Evolutionary conservation across 2,113 vertebrate species (phyloP), one percentile per base, ranked within the genome.

Genomic region (Sylvia atricapilla): DNA sequence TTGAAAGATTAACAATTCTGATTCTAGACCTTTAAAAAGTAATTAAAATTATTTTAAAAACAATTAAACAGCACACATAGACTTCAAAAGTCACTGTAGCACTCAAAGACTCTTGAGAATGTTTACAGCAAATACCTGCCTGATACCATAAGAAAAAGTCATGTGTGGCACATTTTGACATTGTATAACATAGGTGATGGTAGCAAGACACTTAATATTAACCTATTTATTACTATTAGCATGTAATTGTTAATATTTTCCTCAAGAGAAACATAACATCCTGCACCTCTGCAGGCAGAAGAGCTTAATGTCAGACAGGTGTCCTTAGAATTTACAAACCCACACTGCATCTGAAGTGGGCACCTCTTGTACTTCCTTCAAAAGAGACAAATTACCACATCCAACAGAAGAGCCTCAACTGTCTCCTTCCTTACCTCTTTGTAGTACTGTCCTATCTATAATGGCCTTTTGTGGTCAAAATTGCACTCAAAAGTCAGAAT

Each of bases 301-400:
- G 37, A 59, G 33, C 8, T 6, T 2, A 20, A 20, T 62, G 7
- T 70, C 69, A 58, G n/a, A 20, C 49, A 17, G 25, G 9, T 53
- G 35, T 60, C 44, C 33, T 85, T 88, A 44, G 23, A 55, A 21
- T 33, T 52, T 47, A 68, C 13, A 64, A 43, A 15, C 10, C 3
- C 25, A 21, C 3, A 0, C 20, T 33, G 18, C 9, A 3, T 22
- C 60, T 73, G 25, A 23, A 50, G 17, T 6, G 21, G 7, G 1
- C 20, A 16, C 6, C 15, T 67, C 30, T 63, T 28, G 33, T 59
- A 25, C 33, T 53, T 22, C 25, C 6, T 28, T 43, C 1, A 1
- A 18, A 55, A 35, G 44, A 66, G n/a, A 33, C 3, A 37, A 33
- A 60, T 47, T 25, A 10, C 33, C 18, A 10, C 35, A 55, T 52